phyloP scores from a whole-genome alignment of 2,113 vertebrate species.

The Mus musculus region DNA sequence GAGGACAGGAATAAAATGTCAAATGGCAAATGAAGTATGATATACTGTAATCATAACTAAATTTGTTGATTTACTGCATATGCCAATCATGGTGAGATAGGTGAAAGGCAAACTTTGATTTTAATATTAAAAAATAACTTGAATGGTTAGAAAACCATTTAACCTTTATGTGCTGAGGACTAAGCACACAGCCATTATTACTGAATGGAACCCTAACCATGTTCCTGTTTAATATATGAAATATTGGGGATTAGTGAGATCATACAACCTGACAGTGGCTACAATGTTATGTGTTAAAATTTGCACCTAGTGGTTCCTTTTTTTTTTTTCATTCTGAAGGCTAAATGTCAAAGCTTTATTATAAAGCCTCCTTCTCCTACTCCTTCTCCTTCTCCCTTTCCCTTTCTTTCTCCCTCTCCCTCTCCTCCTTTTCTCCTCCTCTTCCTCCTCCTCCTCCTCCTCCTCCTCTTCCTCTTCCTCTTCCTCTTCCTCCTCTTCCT shows the following conservation, averaged over 20 bases:
- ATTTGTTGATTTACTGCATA: background rate
- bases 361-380: background rate
- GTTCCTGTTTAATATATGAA: conserved; percentile 1
- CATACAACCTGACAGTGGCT: background rate
- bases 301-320: background rate
- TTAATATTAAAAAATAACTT: background rate
- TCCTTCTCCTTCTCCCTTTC: too few relatives aligned
- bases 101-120: background rate
- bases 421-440: too few relatives aligned
- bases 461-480: too few relatives aligned
- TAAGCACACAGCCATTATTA: background rate
- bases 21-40: background rate
- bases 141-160: background rate
- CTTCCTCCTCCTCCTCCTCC: too few relatives aligned
- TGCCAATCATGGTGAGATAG: background rate
- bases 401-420: too few relatives aligned
- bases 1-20: background rate
- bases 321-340: background rate
- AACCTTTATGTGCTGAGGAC: background rate
- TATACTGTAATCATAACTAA: background rate
- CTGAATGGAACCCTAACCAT: background rate
- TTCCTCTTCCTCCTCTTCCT: too few relatives aligned
- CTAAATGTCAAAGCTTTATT: background rate
- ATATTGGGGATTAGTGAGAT: background rate
- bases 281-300: background rate